Evolutionary conservation across 2,888 invertebrate species (phyloP).

Genomic region (Apamea anceps): DNA sequence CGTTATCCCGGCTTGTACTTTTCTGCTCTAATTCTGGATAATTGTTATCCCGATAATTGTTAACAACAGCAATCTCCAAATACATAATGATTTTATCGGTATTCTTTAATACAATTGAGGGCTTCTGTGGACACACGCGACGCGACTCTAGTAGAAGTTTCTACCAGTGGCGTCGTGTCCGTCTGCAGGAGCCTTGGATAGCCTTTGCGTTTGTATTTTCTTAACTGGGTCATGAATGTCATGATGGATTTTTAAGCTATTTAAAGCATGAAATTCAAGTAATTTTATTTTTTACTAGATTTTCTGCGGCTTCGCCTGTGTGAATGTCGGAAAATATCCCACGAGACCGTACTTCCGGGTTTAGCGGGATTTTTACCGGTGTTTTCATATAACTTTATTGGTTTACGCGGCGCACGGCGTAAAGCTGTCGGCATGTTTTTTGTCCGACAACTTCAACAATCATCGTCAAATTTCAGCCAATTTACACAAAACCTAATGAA

Average conservation of each 20-base stretch:
- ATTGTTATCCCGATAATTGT: constrained; percentile 11
- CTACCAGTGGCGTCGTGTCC: too few species aligned
- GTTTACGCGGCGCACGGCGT: neutral
- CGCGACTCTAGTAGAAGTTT: too few species aligned
- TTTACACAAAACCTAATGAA: too few species aligned
- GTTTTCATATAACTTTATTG: neutral
- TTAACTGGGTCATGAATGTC: too few species aligned
- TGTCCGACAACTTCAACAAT: neutral
- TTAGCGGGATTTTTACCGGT: neutral
- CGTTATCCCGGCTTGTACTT: neutral
- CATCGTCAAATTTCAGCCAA: too few species aligned
- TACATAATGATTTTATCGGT: constrained; percentile 1
- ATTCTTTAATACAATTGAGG: neutral
- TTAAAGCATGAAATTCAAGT: neutral
- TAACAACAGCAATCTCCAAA: neutral
- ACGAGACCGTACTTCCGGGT: neutral
- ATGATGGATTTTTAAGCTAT: neutral
- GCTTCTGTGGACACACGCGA: too few species aligned
- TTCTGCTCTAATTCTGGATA: constrained; percentile 10
- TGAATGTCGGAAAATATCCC: neutral
- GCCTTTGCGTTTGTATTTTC: neutral
- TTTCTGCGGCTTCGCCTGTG: neutral
- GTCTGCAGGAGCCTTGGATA: too few species aligned
- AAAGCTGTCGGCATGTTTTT: neutral
- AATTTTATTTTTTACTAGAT: neutral